Base-by-base conservation (phyloP, 1,140 invertebrate genomes). In the Meloidogyne chitwoodi region DNA sequence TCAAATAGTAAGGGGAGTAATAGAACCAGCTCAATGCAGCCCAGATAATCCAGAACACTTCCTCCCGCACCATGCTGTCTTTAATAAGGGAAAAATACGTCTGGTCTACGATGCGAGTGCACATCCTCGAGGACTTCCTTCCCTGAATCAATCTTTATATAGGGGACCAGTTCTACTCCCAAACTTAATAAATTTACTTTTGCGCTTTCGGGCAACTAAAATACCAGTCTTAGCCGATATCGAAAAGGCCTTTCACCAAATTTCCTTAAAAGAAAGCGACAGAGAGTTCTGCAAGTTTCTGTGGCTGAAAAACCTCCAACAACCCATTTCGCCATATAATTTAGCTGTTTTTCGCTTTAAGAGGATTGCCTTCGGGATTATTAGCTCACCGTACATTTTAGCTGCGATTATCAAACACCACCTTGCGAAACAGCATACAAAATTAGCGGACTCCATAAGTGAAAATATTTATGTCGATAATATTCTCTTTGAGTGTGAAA, bases 51-150 rank as follows among this genome's bases (percentile, higher is more conserved):
- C 56, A 1, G 75, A 76, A 56, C 75, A 76, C 24, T 76, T 77
- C 31, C 26, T 76, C 3, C 75, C 75, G 2, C 75, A 76, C 24
- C 71, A 75, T 5, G 26, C 67, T 4, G 75, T 76, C 2, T 5
- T 76, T 22, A 68, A 26, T 0, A 26, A 86, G 1, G 85, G 86
- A 4, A 87, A 88, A 77, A 65, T 86, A 0, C 79, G 88, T 1
- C 79, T 84, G 19, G 88, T 89, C 1, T 88, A 87, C 65, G 87
- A 89, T 78, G 87, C 83, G 0, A 86, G 84, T 16, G 82, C 79
- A 10, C 79, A 87, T 74, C 63, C 77, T 0, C 72, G 56, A 34
- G 41, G 41, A 10, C 80, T 79, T 38, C 27, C 38, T 11, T 84
- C 83, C 10, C 70, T 88, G 63, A 88, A 89, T 73, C 83, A 88